These are phyloP conservation scores for Mantis religiosa DNA, from an alignment of 2,888 invertebrate genomes.

Conservation along the genomic window DNA sequence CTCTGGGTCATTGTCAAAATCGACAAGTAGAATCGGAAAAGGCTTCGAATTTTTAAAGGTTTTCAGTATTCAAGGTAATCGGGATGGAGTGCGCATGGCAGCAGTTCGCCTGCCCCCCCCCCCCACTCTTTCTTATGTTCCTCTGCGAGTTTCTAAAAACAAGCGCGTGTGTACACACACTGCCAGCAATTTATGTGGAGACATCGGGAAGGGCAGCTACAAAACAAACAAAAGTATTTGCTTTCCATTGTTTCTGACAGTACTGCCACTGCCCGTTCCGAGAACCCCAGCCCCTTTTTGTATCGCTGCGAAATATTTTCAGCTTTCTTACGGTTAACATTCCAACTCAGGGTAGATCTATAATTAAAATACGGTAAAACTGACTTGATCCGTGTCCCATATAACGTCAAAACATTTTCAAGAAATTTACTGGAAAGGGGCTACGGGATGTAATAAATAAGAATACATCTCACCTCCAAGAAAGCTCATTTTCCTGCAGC, in stretches of 20 bases:
- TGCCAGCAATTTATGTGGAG: conserved; percentile 5
- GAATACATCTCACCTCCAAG: no score
- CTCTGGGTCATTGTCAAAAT: conserved; percentile 1
- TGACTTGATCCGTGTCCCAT: no score
- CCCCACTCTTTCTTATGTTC: not conserved
- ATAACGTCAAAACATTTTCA: no score
- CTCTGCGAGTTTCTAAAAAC: not conserved
- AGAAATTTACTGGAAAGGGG: no score
- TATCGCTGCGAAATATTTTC: no score
- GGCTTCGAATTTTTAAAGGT: not conserved
- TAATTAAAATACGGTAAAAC: no score
- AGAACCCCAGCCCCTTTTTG: not conserved
- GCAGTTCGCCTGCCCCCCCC: not conserved
- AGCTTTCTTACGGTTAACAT: no score
- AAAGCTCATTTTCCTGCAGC: no score
- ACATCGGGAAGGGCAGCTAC: not conserved
- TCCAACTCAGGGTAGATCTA: no score
- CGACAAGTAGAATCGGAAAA: not conserved
- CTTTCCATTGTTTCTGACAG: not conserved
- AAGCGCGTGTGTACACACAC: not conserved
- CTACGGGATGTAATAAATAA: no score
- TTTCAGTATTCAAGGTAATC: conserved; percentile 14
- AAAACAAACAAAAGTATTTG: not conserved
- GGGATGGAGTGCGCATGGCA: not conserved
- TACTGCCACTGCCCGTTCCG: not conserved